Evolutionary conservation across 2,797 vertebrate genomes (phyloP).

Genomic region (Zenarchopterus dispar): DNA sequence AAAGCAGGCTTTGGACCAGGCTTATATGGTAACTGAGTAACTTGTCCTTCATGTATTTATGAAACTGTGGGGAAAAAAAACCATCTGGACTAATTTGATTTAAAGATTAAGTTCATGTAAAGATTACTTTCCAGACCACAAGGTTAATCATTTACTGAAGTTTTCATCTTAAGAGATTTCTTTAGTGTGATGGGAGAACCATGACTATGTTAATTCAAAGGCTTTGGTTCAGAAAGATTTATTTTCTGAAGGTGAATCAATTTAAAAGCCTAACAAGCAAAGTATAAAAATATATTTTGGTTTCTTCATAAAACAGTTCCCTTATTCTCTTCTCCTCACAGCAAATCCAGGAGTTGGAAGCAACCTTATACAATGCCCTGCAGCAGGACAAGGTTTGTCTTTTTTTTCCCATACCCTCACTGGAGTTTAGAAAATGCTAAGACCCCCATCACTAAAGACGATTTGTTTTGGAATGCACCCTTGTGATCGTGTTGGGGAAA

Average conservation of each 20-base stretch:
- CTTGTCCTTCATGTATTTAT: background rate
- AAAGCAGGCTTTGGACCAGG: slow-evolving; percentile 97
- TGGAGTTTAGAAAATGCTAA: background rate
- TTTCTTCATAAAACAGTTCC: background rate
- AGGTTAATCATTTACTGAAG: too few relatives aligned
- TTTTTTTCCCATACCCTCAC: background rate
- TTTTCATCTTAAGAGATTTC: background rate
- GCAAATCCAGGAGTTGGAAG: slow-evolving; percentile 99
- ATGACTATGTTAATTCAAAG: too few relatives aligned
- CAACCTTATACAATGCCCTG: slow-evolving; percentile 96
- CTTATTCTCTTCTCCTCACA: slow-evolving; percentile 66
- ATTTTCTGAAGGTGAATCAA: too few relatives aligned
- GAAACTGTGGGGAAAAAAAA: background rate
- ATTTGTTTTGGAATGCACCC: background rate
- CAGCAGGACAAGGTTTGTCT: slow-evolving; percentile 91
- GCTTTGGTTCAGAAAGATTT: too few relatives aligned
- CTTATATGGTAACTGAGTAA: slow-evolving; percentile 89
- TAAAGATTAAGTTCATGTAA: background rate
- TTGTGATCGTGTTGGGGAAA: slow-evolving; percentile 9
- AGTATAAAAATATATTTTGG: too few relatives aligned
- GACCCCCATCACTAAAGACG: background rate
- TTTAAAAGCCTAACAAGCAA: too few relatives aligned
- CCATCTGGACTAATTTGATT: too few relatives aligned
- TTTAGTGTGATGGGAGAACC: background rate
- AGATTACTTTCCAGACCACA: background rate